Evolutionary conservation across 2,888 invertebrate species (phyloP), one percentile per base, ranked within the genome.

Genomic region (Germaria angustata): DNA sequence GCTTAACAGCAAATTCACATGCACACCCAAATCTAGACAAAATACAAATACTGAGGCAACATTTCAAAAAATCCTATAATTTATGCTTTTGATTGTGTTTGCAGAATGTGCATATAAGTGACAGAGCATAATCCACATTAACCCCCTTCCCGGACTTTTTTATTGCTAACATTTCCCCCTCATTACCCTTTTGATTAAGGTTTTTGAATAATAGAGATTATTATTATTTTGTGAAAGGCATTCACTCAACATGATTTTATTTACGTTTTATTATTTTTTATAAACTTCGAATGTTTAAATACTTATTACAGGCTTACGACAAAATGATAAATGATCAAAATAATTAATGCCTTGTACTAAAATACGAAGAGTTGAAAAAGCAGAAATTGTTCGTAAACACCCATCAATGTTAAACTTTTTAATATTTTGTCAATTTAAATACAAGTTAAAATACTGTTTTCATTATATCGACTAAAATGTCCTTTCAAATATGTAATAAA

Each of bases 251-350:
- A 49, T 55, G 3, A 5, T 28, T 28, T 28, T 28, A 28, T 28
- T 28, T 28, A 5, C 46, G 46, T 39, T 24, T 66, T 65, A 15
- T 28, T 76, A 13, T 55, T 57, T 65, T 32, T 79, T 39, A 13
- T 55, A 46, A 75, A 49, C 15, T 13, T 34, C 41, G 61, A 73
- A 59, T 75, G 63, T 69, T 78, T 69, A 69, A 81, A 81, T 73
- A 63, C 66, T 66, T 68, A 78, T 78, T 59, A 73, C 32, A 49
- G n/a, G n/a, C n/a, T n/a, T n/a, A n/a, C 28, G 53, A 78, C 65
- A 49, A 57, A 49, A 17, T 41, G 71, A n/a, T 28, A 55, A 63
- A 44, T 49, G n/a, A 22, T 53, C 24, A 9, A 69, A 68, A 59
- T 24, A 51, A 6, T 44, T 61, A 61, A 44, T 59, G 69, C 24